Conservation (phyloP, 92 coral and sea anemone genomes). For the Porites divaricata region DNA sequence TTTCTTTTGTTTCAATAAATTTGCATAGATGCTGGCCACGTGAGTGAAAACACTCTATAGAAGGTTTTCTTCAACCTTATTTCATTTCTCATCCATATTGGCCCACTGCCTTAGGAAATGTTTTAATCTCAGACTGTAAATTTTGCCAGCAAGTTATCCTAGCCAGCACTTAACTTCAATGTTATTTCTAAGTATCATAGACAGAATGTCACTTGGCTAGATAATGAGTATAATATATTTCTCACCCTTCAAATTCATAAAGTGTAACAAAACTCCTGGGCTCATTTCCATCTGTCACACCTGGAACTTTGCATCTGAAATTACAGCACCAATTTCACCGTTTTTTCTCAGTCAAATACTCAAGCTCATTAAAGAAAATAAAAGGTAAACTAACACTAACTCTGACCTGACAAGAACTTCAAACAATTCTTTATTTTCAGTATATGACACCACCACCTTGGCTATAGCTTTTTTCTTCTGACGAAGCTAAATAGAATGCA, state of each 20-base stretch:
- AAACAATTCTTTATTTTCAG: slow-evolving; percentile 78
- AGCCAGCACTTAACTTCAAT: too few species aligned
- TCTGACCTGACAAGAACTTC: slow-evolving; percentile 81
- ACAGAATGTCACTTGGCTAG: too few species aligned
- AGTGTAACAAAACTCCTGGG: slow-evolving; percentile 77
- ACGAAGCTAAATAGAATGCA: slow-evolving; percentile 64
- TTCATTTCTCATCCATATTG: too few species aligned
- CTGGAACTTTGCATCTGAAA: slow-evolving; percentile 74
- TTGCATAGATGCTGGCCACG: too few species aligned
- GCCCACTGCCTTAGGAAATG: too few species aligned
- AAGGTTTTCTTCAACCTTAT: too few species aligned
- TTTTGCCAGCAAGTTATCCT: too few species aligned
- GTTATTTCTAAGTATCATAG: too few species aligned
- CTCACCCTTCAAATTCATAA: slow-evolving; percentile 79
- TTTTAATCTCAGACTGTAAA: too few species aligned
- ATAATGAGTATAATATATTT: not conserved
- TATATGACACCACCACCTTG: slow-evolving; percentile 75
- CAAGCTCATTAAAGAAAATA: not conserved
- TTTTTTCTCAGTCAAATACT: not conserved
- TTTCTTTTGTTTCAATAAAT: too few species aligned
- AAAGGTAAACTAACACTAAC: not conserved
- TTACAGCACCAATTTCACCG: not conserved
- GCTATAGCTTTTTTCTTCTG: slow-evolving; percentile 77
- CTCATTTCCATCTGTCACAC: slow-evolving; percentile 71
- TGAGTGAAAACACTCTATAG: too few species aligned